Conservation (phyloP, 2,113 vertebrate genomes). For the Tragelaphus buxtoni region DNA sequence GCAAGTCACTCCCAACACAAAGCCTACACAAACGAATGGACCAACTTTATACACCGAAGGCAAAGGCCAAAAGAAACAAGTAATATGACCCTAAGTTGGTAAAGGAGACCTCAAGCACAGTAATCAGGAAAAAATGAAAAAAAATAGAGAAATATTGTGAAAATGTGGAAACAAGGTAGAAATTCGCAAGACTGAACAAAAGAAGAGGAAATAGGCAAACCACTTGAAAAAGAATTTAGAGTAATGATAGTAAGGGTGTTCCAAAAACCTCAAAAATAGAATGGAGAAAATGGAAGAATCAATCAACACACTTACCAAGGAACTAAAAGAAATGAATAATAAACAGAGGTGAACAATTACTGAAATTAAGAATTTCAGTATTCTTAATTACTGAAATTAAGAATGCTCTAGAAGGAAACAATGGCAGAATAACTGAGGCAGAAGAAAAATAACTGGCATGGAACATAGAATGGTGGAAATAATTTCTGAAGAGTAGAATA, state of each 20-base stretch:
- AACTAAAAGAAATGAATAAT: not conserved
- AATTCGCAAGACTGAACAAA: not conserved
- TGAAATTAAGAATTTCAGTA: not conserved
- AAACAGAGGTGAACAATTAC: not conserved
- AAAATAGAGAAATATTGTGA: not conserved
- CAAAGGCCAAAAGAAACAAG: not conserved
- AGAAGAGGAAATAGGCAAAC: not conserved
- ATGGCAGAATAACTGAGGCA: not conserved
- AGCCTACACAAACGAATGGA: not conserved
- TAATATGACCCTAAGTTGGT: not conserved
- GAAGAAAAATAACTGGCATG: not conserved
- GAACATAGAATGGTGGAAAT: not conserved
- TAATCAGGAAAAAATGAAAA: not conserved
- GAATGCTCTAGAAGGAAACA: not conserved
- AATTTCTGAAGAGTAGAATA: not conserved
- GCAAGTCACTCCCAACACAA: not conserved
- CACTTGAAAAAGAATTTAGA: not conserved
- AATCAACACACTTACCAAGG: not conserved
- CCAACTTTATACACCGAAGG: not conserved
- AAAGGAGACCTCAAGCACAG: not conserved
- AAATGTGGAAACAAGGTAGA: not conserved
- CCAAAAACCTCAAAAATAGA: not conserved
- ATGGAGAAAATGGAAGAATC: not conserved
- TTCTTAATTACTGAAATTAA: not conserved
- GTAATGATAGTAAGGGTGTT: not conserved